These are phyloP conservation scores for Agapostemon virescens DNA, from an alignment of 2,888 invertebrate species.

Conservation along the genomic window DNA sequence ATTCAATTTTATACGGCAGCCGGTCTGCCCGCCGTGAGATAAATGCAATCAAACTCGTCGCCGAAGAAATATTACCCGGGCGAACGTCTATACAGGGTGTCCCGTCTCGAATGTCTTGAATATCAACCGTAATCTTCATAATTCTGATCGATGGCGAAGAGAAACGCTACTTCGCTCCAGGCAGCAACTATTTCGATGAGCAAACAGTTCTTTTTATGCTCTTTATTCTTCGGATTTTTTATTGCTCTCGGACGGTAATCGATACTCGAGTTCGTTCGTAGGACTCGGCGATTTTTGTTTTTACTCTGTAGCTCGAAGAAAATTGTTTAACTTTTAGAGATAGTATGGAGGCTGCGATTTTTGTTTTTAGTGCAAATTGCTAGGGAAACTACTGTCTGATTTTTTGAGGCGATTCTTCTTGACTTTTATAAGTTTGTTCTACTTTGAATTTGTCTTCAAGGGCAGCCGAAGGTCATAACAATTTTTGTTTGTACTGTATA, in stretches of 20 bases:
- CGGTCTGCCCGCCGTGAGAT: conserved; percentile 18
- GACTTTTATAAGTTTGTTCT: too few relatives aligned
- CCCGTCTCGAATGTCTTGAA: background rate
- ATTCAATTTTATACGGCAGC: conserved; percentile 33
- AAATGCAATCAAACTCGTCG: conserved; percentile 44
- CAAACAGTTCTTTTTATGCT: background rate
- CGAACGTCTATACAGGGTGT: background rate
- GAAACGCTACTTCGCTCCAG: background rate
- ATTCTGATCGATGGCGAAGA: background rate
- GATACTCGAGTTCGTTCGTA: too few relatives aligned
- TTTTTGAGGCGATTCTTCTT: too few relatives aligned
- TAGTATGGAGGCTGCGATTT: too few relatives aligned
- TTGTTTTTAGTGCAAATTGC: background rate
- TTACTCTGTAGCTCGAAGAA: too few relatives aligned
- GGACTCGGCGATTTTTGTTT: background rate
- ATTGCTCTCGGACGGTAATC: background rate
- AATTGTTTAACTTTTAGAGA: too few relatives aligned
- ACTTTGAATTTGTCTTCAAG: too few relatives aligned
- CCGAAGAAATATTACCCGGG: conserved; percentile 38
- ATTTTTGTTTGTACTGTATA: too few relatives aligned
- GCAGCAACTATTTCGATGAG: background rate
- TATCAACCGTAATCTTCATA: background rate
- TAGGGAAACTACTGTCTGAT: background rate
- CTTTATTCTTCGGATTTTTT: background rate
- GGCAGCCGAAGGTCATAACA: too few relatives aligned